These are phyloP conservation scores for Lacerta agilis DNA, from an alignment of 2,797 vertebrate genomes.

Conservation along the genomic window DNA sequence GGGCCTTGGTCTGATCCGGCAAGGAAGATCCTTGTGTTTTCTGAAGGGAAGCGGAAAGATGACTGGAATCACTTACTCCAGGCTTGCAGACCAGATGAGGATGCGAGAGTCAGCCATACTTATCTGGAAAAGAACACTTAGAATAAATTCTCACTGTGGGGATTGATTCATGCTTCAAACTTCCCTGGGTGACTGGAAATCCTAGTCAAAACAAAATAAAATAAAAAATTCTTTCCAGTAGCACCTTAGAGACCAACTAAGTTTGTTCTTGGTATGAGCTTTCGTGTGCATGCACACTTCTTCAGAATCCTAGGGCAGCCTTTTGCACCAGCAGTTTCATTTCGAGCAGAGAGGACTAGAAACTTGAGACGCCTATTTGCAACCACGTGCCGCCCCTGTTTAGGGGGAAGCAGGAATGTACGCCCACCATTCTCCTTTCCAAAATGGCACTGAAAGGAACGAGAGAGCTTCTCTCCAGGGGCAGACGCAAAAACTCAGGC, in stretches of 20 bases:
- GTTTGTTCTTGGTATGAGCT: too few species aligned
- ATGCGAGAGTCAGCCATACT: background rate
- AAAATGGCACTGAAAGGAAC: background rate
- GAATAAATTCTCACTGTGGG: background rate
- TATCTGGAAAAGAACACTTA: background rate
- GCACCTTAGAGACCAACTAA: too few species aligned
- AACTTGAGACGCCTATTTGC: background rate
- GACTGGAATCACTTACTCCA: background rate
- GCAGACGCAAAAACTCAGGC: background rate
- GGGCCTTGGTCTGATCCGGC: background rate
- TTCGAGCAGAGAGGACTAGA: background rate
- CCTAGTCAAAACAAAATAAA: background rate
- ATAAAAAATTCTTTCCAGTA: too few species aligned
- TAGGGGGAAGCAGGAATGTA: background rate
- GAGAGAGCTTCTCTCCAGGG: background rate
- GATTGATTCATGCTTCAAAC: background rate
- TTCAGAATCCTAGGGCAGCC: background rate
- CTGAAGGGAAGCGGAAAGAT: background rate
- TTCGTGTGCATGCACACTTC: too few species aligned
- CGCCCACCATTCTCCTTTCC: background rate
- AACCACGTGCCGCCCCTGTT: background rate
- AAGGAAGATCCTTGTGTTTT: background rate
- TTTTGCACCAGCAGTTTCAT: background rate
- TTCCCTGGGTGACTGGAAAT: background rate
- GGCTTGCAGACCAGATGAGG: background rate